Evolutionary conservation across 2,888 invertebrate genomes (phyloP).

Genomic region (Pyralis farinalis): DNA sequence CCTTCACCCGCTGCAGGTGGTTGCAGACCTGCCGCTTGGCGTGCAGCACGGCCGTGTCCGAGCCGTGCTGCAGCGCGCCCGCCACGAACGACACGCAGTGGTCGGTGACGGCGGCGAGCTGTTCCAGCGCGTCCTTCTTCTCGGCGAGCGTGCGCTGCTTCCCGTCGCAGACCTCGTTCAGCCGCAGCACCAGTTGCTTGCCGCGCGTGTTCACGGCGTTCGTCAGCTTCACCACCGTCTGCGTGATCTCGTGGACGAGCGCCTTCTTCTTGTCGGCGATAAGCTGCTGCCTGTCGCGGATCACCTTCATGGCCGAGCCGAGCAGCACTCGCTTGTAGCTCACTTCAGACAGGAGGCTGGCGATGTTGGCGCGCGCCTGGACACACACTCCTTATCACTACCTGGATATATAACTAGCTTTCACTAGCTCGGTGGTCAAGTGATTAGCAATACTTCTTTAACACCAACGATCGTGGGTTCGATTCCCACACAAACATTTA

Average conservation of each 20-base stretch:
- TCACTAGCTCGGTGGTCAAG: no score
- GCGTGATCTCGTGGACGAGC: conserved; percentile 92
- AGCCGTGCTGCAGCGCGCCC: conserved; percentile 87
- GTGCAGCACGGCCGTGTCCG: conserved; percentile 91
- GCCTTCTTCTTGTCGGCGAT: conserved; percentile 93
- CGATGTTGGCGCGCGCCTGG: conserved; percentile 69
- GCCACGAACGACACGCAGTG: conserved; percentile 93
- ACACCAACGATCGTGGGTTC: no score
- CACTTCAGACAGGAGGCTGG: conserved; percentile 69
- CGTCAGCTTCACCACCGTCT: conserved; percentile 91
- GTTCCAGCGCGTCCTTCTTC: conserved; percentile 91
- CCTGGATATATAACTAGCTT: no score
- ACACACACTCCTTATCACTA: no score
- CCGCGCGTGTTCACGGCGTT: conserved; percentile 91
- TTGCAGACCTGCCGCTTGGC: conserved; percentile 86
- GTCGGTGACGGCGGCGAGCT: conserved; percentile 91
- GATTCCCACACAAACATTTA: no score
- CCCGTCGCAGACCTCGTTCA: conserved; percentile 88
- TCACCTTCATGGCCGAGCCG: conserved; percentile 89
- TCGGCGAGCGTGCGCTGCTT: conserved; percentile 89
- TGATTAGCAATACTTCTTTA: no score
- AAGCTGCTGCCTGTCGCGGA: conserved; percentile 91
- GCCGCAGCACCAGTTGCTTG: conserved; percentile 89
- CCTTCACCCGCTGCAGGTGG: conserved; percentile 90
- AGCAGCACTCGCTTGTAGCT: conserved; percentile 88